phyloP scores from a whole-genome alignment of 2,797 vertebrate genomes.

The Lemur catta region DNA sequence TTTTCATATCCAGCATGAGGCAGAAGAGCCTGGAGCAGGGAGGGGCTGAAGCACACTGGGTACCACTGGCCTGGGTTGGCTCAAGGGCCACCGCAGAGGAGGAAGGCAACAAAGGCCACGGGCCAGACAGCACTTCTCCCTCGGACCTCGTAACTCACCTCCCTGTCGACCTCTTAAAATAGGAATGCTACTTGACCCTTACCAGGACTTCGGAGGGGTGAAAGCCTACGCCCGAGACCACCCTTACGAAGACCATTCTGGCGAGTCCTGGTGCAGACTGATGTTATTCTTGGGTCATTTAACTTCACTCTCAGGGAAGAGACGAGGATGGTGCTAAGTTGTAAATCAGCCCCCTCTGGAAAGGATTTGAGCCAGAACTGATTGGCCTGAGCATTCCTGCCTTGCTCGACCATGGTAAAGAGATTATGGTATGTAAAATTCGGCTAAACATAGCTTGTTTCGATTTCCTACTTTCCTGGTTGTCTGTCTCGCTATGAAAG shows the following conservation, averaged over 20 bases:
- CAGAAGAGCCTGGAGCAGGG: background rate
- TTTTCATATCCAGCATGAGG: background rate
- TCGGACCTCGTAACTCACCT: constrained; percentile 77
- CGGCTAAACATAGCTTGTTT: constrained; percentile 81
- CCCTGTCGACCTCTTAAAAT: constrained; percentile 74
- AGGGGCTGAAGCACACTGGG: rapidly evolving
- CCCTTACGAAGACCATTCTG: constrained; percentile 83
- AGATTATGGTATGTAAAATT: constrained; percentile 82
- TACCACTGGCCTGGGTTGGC: background rate
- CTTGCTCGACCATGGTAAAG: constrained; percentile 82
- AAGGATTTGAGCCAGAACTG: constrained; percentile 85
- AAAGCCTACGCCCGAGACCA: constrained; percentile 84
- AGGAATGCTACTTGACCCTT: constrained; percentile 86
- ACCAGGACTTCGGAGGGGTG: constrained; percentile 82
- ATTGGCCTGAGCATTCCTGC: constrained; percentile 83
- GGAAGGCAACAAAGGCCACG: background rate
- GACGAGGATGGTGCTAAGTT: constrained; percentile 80
- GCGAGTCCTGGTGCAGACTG: constrained; percentile 82
- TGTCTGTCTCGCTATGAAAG: constrained; percentile 71
- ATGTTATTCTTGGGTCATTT: constrained; percentile 88
- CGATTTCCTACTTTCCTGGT: constrained; percentile 75
- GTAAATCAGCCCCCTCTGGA: constrained; percentile 85
- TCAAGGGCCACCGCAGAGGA: constrained; percentile 51
- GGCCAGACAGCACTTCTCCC: constrained; percentile 20
- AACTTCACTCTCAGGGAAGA: constrained; percentile 83